phyloP scores from a whole-genome alignment of 2,113 vertebrate species.

The Daubentonia madagascariensis region DNA sequence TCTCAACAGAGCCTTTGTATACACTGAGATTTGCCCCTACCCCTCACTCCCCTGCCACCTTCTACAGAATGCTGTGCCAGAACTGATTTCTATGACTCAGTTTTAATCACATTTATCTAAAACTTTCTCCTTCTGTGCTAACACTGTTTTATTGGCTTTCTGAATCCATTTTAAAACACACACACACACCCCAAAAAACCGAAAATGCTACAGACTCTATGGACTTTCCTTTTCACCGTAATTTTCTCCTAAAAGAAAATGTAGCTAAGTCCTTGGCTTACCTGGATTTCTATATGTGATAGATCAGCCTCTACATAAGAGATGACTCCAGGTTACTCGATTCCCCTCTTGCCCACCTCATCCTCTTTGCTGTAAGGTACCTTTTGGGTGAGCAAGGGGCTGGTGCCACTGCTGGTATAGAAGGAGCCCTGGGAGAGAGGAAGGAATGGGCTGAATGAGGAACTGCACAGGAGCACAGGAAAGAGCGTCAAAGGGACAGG shows the following conservation, averaged over 20 bases:
- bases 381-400: not conserved
- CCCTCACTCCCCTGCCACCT: not conserved
- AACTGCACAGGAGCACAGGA: not conserved
- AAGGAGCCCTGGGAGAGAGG: not conserved
- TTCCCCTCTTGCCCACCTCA: not conserved
- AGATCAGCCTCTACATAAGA: not conserved
- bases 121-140: not conserved
- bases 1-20: not conserved
- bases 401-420: not conserved
- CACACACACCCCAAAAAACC: not conserved
- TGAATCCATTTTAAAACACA: not conserved
- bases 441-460: not conserved
- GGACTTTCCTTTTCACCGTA: not conserved
- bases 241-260: conserved; percentile 20
- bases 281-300: not conserved
- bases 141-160: not conserved
- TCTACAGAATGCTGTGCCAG: not conserved
- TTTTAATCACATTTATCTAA: not conserved
- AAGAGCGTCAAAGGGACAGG: not conserved
- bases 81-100: conserved; percentile 4
- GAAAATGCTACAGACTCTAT: not conserved
- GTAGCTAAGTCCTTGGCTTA: not conserved
- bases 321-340: not conserved
- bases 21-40: not conserved
- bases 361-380: not conserved